Percentiles rank a stretch among this genome's conserved stretches.
Evolutionary conservation across 2,888 invertebrate species (phyloP).

Genomic region (Caenorhabditis imperialis): DNA sequence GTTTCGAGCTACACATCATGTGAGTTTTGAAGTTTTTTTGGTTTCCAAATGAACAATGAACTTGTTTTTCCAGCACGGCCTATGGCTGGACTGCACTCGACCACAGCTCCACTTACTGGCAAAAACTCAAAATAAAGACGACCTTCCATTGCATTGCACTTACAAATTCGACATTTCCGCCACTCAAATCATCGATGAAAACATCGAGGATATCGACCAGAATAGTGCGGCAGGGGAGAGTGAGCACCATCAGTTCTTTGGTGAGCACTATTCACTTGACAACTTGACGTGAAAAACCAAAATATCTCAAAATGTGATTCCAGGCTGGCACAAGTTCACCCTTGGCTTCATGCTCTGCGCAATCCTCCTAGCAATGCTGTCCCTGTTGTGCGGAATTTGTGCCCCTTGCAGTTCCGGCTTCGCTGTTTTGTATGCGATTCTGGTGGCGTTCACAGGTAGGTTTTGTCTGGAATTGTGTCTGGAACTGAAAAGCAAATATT

Average conservation of each 20-base stretch:
- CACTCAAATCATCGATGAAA: slow-evolving; percentile 73
- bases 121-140: slow-evolving; percentile 58
- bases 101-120: slow-evolving; percentile 60
- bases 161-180: slow-evolving; percentile 76
- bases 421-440: slow-evolving; percentile 71
- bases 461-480: not conserved
- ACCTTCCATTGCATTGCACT: slow-evolving; percentile 75
- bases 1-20: slow-evolving; percentile 76
- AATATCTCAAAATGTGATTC: slow-evolving; percentile 20
- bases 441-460: slow-evolving; percentile 72
- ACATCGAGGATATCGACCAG: slow-evolving; percentile 73
- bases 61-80: slow-evolving; percentile 70
- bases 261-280: slow-evolving; percentile 45
- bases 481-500: not conserved
- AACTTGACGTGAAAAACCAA: not conserved
- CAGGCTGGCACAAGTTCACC: slow-evolving; percentile 77
- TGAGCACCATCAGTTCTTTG: slow-evolving; percentile 77
- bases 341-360: slow-evolving; percentile 72
- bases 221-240: slow-evolving; percentile 77
- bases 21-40: slow-evolving; percentile 35
- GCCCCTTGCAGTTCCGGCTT: slow-evolving; percentile 75
- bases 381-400: slow-evolving; percentile 73
- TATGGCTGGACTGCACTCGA: slow-evolving; percentile 76
- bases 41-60: slow-evolving; percentile 1
- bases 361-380: slow-evolving; percentile 66